Base-by-base conservation (phyloP, 2,113 vertebrate genomes). In the Madoqua kirkii region DNA sequence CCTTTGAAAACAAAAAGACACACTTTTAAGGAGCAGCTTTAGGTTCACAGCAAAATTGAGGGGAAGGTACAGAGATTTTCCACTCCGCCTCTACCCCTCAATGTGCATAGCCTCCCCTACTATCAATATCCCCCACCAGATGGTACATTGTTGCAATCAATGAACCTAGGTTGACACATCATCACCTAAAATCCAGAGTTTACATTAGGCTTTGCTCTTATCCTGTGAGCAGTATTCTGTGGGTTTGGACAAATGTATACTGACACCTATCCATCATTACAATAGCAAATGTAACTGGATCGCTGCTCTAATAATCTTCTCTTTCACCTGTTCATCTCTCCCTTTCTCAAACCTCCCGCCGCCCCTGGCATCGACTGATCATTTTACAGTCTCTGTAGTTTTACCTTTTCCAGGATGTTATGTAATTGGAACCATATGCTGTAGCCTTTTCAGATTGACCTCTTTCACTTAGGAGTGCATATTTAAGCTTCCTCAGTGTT, bases 321-420 rank as follows among this genome's bases (percentile, higher is more conserved):
- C 6, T 54, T 8, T 50, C 50, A 15, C 27, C 52, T 25, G 3
- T 17, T 60, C 67, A 36, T 54, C 82, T 12, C 5, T 36, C 31
- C 17, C 7, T 50, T 1, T 19, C 62, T 43, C 27, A 10, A 52
- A n/a, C 25, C 29, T 12, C n/a, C 19, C 19, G 9, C 19, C 5
- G 0, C 64, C 10, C 6, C 29, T 11, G 33, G 33, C 3, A 14
- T 31, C 4, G 4, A 12, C 3, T 19, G 31, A 29, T 31, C 14
- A 8, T 89, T 84, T n/a, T 48, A 54, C 9, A 14, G 50, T 54
- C 8, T 89, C 27, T 5, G 8, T 12, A 31, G 36, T 45, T 60
- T 45, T 19, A 15, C 48, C 25, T 89, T 54, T 84, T 95, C 50
- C 48, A 86, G 40, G 16, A 50, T 52, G 50, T 87, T 45, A 36